Percentiles rank a stretch among this genome's conserved stretches.
These are phyloP conservation scores for Molanna angustata DNA, from an alignment of 2,888 invertebrate species.

Conservation along the genomic window DNA sequence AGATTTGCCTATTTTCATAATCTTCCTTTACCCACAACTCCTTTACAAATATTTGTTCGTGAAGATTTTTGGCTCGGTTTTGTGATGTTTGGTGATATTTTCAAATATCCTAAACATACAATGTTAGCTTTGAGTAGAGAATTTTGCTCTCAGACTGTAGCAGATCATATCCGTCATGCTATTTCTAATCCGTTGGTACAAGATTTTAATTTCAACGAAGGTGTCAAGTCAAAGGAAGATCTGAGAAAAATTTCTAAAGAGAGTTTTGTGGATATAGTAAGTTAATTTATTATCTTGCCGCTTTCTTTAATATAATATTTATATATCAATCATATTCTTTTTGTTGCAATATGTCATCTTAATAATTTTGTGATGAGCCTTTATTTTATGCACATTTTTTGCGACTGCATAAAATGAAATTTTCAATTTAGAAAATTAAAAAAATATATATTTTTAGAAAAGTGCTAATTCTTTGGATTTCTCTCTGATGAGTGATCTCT, in stretches of 20 bases:
- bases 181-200: conserved; percentile 11
- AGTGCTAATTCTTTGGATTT: conserved; percentile 10
- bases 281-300: too few species aligned
- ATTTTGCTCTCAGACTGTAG: conserved; percentile 56
- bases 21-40: conserved; percentile 55
- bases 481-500: conserved; percentile 45
- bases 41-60: conserved; percentile 59
- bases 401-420: too few species aligned
- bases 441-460: conserved; percentile 9
- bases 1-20: conserved; percentile 60
- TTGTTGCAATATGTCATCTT: too few species aligned
- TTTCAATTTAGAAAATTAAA: too few species aligned
- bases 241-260: conserved; percentile 44
- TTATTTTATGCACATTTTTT: too few species aligned
- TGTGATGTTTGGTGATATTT: conserved; percentile 65
- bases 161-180: conserved; percentile 60
- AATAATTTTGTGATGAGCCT: too few species aligned
- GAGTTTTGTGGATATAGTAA: conserved; percentile 48
- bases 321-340: too few species aligned
- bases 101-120: conserved; percentile 63
- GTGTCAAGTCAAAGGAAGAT: conserved; percentile 42
- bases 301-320: too few species aligned
- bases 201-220: conserved; percentile 8
- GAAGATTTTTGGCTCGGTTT: conserved; percentile 70
- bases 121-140: conserved; percentile 56